Evolutionary conservation across 2,113 vertebrate genomes (phyloP).

Genomic region (Phainopepla nitens): DNA sequence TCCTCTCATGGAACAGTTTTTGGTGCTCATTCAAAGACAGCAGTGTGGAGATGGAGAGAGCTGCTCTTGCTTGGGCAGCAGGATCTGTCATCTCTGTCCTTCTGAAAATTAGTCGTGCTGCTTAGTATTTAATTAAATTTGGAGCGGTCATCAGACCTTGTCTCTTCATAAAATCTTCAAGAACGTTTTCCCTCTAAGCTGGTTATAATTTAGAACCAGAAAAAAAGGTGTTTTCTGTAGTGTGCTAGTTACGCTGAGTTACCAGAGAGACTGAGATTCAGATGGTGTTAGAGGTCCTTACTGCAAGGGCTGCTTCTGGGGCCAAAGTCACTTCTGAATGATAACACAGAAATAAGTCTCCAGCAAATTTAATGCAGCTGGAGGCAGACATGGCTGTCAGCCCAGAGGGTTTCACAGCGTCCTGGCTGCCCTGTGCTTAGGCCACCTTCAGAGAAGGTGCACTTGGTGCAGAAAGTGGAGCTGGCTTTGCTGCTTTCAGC

Average conservation of each 20-base stretch:
- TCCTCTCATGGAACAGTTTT: neutral
- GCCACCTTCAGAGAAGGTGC: neutral
- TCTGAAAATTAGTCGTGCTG: neutral
- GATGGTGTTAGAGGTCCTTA: neutral
- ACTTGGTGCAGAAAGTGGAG: neutral
- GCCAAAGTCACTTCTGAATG: neutral
- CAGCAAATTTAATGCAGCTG: neutral
- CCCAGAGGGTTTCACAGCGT: fast-evolving
- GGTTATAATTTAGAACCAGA: neutral
- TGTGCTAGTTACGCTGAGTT: fast-evolving
- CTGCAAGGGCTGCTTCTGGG: neutral
- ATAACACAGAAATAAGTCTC: neutral
- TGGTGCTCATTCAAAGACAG: neutral
- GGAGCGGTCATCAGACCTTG: neutral
- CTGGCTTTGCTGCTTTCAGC: neutral
- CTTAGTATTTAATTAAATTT: neutral
- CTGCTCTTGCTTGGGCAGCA: neutral
- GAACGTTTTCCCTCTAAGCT: neutral
- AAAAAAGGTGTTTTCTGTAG: neutral
- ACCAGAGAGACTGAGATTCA: fast-evolving
- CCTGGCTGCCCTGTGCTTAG: neutral
- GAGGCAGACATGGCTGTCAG: neutral
- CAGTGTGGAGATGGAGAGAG: neutral
- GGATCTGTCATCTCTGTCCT: neutral
- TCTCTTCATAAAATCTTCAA: neutral